A percentile compares a stretch with the other conserved stretches of the same genome.
phyloP scores from a whole-genome alignment of 2,113 vertebrate species.

The Cygnus atratus region DNA sequence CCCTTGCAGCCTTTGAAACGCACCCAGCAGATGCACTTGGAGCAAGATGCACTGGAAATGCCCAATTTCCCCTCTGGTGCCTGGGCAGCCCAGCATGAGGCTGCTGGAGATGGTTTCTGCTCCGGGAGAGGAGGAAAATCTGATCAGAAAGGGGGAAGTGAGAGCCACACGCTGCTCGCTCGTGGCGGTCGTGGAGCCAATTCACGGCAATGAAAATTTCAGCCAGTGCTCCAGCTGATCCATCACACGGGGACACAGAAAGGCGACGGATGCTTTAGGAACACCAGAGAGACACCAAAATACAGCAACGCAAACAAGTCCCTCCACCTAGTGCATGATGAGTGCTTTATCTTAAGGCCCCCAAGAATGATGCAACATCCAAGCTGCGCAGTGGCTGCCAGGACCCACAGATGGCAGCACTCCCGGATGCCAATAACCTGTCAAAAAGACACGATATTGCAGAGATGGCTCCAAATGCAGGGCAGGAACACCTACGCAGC shows the following conservation, averaged over 20 bases:
- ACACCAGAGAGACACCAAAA: neutral
- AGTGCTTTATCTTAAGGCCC: neutral
- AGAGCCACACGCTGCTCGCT: neutral
- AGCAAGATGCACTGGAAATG: neutral
- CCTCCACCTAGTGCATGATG: neutral
- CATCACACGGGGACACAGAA: neutral
- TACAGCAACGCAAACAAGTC: neutral
- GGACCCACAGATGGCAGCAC: neutral
- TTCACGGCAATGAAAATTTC: neutral
- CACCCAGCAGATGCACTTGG: neutral
- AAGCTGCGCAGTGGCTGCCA: fast-evolving
- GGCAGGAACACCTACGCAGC: neutral
- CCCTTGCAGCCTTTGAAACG: neutral
- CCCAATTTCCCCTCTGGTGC: neutral
- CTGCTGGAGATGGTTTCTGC: neutral
- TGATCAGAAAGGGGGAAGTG: neutral
- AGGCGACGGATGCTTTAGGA: neutral
- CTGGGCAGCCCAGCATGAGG: neutral
- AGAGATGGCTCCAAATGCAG: neutral
- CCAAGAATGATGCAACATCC: neutral
- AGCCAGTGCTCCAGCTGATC: neutral
- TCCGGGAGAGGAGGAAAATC: neutral
- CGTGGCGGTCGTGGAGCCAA: neutral
- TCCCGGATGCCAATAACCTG: neutral
- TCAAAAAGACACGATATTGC: neutral